phyloP scores from a whole-genome alignment of 2,113 vertebrate species.

The Sinocyclocheilus anshuiensis region DNA sequence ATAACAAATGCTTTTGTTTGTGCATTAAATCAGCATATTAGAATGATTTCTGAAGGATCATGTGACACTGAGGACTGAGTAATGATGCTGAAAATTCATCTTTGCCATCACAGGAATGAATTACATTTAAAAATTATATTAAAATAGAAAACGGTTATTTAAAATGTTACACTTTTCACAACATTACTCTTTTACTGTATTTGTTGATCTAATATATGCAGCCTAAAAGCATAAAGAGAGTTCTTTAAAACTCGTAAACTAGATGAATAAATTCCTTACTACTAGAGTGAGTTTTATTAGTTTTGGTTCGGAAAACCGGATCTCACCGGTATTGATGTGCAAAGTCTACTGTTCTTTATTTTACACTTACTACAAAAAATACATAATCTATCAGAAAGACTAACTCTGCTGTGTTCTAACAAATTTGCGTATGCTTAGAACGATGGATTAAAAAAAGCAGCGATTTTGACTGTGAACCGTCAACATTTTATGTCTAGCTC shows the following conservation, averaged over 20 bases:
- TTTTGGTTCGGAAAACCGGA: not conserved
- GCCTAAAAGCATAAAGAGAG: not conserved
- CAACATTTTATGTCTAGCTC: not conserved
- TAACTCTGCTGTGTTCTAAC: not conserved
- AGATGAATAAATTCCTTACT: not conserved
- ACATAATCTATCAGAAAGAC: not conserved
- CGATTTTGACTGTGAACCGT: not conserved
- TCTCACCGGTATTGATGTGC: not conserved
- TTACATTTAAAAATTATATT: too few relatives aligned
- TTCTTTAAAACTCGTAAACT: not conserved
- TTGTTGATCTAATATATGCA: too few relatives aligned
- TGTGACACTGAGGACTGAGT: too few relatives aligned
- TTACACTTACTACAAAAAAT: not conserved
- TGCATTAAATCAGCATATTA: too few relatives aligned
- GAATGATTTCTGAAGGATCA: too few relatives aligned
- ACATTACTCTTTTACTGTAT: not conserved
- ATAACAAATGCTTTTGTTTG: too few relatives aligned
- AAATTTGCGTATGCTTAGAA: not conserved
- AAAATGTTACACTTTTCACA: not conserved
- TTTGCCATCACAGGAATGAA: not conserved
- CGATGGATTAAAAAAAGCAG: not conserved
- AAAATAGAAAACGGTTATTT: too few relatives aligned
- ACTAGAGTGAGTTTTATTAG: not conserved
- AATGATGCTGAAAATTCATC: too few relatives aligned
- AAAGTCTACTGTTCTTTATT: not conserved